Percentiles rank a stretch among this genome's conserved stretches.
These are phyloP conservation scores for Clupea harengus DNA, from an alignment of 2,113 vertebrate genomes.

Conservation along the genomic window DNA sequence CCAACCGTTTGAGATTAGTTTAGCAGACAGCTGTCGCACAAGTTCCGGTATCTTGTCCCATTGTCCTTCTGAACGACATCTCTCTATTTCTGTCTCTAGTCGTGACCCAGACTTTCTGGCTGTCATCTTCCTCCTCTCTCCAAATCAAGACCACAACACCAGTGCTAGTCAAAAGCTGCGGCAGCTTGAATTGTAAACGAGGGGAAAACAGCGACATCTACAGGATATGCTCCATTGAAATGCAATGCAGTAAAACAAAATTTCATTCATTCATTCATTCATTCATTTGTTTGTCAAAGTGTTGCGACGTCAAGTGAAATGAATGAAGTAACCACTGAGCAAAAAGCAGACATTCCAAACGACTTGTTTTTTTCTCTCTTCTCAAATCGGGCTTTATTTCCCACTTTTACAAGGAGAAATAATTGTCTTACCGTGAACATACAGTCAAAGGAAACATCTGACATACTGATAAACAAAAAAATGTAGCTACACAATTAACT, in stretches of 20 bases:
- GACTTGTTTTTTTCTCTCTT: not conserved
- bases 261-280: not conserved
- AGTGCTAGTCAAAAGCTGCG: not conserved
- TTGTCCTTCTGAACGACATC: constrained; percentile 85
- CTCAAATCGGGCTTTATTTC: not conserved
- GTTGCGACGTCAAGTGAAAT: not conserved
- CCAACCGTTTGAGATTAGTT: constrained; percentile 88
- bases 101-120: constrained; percentile 89
- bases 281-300: not conserved
- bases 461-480: not conserved
- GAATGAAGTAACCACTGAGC: not conserved
- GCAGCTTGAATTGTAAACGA: not conserved
- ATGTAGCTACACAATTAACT: not conserved
- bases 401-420: not conserved
- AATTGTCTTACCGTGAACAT: not conserved
- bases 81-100: constrained; percentile 90
- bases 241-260: not conserved
- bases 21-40: constrained; percentile 85
- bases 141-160: constrained; percentile 16
- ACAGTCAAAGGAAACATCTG: not conserved
- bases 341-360: not conserved
- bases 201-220: constrained; percentile 6
- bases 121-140: constrained; percentile 75
- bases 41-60: constrained; percentile 92
- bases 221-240: not conserved